A percentile compares a stretch with the other conserved stretches of the same genome.
These are phyloP conservation scores for Nymphalis c-album DNA, from an alignment of 2,888 invertebrate species.

Conservation along the genomic window DNA sequence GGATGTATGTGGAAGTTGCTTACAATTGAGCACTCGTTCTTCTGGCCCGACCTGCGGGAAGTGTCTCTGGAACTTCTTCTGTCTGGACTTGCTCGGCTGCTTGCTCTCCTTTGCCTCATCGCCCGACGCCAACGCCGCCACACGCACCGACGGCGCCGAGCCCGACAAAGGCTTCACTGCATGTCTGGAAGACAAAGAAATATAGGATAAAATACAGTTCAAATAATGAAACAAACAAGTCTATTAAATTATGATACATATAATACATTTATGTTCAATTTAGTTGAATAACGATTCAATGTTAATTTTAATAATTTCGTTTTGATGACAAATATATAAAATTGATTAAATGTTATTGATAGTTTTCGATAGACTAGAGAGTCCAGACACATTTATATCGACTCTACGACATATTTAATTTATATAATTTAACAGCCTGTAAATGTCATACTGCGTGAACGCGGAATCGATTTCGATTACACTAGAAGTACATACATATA, in stretches of 20 bases:
- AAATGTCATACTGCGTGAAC: too few relatives aligned
- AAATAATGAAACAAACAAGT: not conserved
- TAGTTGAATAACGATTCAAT: too few relatives aligned
- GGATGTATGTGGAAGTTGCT: slow-evolving; percentile 59
- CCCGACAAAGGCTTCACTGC: slow-evolving; percentile 82
- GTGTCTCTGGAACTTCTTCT: slow-evolving; percentile 94
- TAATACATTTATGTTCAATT: too few relatives aligned
- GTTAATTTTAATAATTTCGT: too few relatives aligned
- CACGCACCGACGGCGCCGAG: slow-evolving; percentile 35
- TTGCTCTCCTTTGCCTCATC: slow-evolving; percentile 68
- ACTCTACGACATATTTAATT: too few relatives aligned
- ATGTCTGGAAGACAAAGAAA: slow-evolving; percentile 64
- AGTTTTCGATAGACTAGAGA: too few relatives aligned
- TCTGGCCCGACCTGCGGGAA: slow-evolving; percentile 92
- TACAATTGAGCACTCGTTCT: slow-evolving; percentile 92
- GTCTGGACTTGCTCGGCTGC: slow-evolving; percentile 86
- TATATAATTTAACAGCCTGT: too few relatives aligned
- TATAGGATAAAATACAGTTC: not conserved
- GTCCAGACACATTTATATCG: too few relatives aligned
- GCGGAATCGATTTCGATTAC: too few relatives aligned
- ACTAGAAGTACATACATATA: too few relatives aligned
- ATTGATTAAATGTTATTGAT: too few relatives aligned
- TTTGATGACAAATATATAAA: too few relatives aligned
- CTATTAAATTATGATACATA: not conserved
- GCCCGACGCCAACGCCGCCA: slow-evolving; percentile 46